A percentile compares a stretch with the other conserved stretches of the same genome.
phyloP scores from a whole-genome alignment of 2,888 invertebrate species.

The Hydropsyche betteni region DNA sequence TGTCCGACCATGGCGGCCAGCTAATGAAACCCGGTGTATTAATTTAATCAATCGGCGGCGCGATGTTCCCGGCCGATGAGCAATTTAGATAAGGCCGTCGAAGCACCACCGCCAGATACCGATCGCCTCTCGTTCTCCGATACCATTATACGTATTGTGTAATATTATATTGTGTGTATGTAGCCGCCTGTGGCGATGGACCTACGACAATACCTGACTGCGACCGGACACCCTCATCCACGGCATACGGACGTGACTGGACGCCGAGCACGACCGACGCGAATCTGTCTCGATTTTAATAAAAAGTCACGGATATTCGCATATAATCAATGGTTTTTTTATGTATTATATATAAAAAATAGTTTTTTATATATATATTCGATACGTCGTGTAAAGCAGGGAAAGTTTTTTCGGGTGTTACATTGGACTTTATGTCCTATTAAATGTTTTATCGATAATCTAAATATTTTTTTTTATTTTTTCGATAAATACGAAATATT shows the following conservation, averaged over 20 bases:
- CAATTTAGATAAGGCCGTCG: conserved; percentile 44
- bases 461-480: too few relatives aligned
- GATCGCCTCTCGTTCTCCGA: conserved; percentile 34
- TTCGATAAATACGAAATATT: too few relatives aligned
- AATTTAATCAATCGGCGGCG: conserved; percentile 42
- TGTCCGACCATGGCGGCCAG: not conserved
- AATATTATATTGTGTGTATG: conserved; percentile 27
- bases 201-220: conserved; percentile 30
- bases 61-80: conserved; percentile 40
- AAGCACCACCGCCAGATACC: conserved; percentile 30
- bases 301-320: too few relatives aligned
- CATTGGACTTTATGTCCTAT: too few relatives aligned
- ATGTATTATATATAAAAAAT: too few relatives aligned
- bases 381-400: too few relatives aligned
- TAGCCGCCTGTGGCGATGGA: conserved; percentile 18
- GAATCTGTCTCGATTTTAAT: too few relatives aligned
- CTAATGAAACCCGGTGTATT: conserved; percentile 41
- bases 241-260: not conserved
- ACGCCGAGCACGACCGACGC: conserved; percentile 13
- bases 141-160: not conserved
- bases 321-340: too few relatives aligned
- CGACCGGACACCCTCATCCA: conserved; percentile 26
- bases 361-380: too few relatives aligned
- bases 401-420: too few relatives aligned
- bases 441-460: too few relatives aligned